Evolutionary conservation across 2,888 invertebrate species (phyloP).

Genomic region (Drosophila cognata): DNA sequence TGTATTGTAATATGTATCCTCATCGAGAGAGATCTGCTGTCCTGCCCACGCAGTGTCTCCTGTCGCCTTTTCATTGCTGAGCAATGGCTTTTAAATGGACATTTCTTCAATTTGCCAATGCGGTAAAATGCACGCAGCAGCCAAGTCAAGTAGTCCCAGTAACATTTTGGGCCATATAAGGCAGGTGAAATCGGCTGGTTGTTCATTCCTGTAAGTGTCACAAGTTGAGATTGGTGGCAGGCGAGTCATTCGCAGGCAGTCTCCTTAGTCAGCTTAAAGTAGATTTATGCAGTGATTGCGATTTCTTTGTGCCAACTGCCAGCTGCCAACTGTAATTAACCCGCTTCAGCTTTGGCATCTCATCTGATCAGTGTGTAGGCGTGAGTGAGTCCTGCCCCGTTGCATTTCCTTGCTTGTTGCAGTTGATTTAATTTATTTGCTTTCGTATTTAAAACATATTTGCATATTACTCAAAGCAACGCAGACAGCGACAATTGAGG

Average conservation of each 20-base stretch:
- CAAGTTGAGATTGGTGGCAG: slow-evolving; percentile 38
- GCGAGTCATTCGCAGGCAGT: slow-evolving; percentile 49
- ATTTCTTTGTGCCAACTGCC: slow-evolving; percentile 69
- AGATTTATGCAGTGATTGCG: slow-evolving; percentile 58
- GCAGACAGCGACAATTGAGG: slow-evolving; percentile 46
- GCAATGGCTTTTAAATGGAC: slow-evolving; percentile 63
- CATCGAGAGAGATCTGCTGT: slow-evolving; percentile 11
- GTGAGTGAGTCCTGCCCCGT: slow-evolving; percentile 53
- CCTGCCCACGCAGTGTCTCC: slow-evolving; percentile 60
- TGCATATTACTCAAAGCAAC: slow-evolving; percentile 78
- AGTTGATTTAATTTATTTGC: slow-evolving; percentile 67
- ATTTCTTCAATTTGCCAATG: slow-evolving; percentile 48
- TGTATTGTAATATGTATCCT: not conserved
- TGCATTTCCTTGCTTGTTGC: slow-evolving; percentile 71
- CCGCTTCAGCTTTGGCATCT: slow-evolving; percentile 53
- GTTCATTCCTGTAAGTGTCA: slow-evolving; percentile 44
- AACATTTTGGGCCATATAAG: slow-evolving; percentile 54
- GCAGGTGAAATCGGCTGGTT: slow-evolving; percentile 64
- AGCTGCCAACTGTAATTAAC: slow-evolving; percentile 64
- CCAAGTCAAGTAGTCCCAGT: slow-evolving; percentile 45
- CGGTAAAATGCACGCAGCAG: slow-evolving; percentile 31
- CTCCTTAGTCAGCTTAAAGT: slow-evolving; percentile 56
- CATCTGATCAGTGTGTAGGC: slow-evolving; percentile 26
- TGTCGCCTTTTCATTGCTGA: slow-evolving; percentile 43
- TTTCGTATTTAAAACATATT: slow-evolving; percentile 70